Evolutionary conservation across 2,797 vertebrate genomes (phyloP).

Genomic region (Glyptemys insculpta): DNA sequence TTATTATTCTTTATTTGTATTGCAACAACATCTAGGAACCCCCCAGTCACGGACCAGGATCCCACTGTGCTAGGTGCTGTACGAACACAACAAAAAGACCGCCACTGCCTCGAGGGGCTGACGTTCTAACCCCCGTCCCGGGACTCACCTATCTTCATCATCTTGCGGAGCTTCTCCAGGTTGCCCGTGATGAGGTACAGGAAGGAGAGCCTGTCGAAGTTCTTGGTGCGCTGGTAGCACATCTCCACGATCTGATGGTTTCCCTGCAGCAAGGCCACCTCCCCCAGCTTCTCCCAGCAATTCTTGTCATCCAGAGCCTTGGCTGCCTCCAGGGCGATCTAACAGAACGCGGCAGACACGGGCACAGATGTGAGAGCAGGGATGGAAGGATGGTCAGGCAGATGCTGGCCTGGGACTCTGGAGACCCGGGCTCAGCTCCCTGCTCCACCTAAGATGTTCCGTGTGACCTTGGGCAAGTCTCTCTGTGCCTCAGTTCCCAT

Average conservation of each 20-base stretch:
- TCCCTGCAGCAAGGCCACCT: slow-evolving; percentile 94
- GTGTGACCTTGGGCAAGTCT: not conserved
- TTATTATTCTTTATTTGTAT: not conserved
- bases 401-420: not conserved
- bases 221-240: slow-evolving; percentile 99
- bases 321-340: slow-evolving; percentile 97
- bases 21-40: not conserved
- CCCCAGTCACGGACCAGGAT: not conserved
- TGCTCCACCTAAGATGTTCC: no score
- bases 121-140: not conserved
- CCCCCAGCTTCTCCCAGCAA: slow-evolving; percentile 97
- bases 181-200: slow-evolving; percentile 98
- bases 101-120: not conserved
- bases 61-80: not conserved
- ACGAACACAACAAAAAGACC: not conserved
- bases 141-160: slow-evolving; percentile 96
- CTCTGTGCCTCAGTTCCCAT: not conserved
- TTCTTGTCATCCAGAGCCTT: slow-evolving; percentile 95
- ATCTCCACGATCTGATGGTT: slow-evolving; percentile 99
- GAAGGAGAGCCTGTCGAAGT: slow-evolving; percentile 97
- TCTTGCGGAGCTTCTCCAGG: slow-evolving; percentile 95
- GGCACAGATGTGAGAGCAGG: not conserved
- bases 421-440: not conserved
- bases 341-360: not conserved
- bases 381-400: not conserved